These are phyloP conservation scores for Tor tambroides DNA, from an alignment of 2,113 vertebrate genomes.

Conservation along the genomic window DNA sequence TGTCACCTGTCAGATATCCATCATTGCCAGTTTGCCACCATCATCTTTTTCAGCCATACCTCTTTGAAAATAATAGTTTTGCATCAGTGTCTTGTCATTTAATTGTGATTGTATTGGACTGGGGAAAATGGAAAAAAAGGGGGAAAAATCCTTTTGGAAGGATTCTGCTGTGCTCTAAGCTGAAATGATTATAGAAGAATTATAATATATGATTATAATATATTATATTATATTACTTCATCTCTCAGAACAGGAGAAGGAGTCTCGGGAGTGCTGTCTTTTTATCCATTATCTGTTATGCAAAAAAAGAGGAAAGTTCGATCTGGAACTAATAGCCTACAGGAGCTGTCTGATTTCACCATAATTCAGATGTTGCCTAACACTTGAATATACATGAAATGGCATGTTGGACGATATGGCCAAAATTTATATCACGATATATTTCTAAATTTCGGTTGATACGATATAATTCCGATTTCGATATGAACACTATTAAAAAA, in stretches of 20 bases:
- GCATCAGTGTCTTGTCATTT: neutral
- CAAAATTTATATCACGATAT: no score
- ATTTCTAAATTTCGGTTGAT: no score
- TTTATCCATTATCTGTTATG: slow-evolving; percentile 14
- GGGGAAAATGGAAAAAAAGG: neutral
- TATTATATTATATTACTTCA: no score
- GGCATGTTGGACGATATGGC: no score
- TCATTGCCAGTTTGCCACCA: neutral
- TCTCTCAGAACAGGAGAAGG: slow-evolving; percentile 31
- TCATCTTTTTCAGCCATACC: neutral
- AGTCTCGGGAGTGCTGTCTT: slow-evolving; percentile 2
- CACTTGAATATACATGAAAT: neutral
- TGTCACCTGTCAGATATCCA: neutral
- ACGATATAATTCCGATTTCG: no score
- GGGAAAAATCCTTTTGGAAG: neutral
- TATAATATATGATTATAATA: no score
- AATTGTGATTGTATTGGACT: slow-evolving; percentile 6
- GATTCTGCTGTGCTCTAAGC: neutral
- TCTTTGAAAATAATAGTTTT: neutral
- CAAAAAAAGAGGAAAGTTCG: neutral
- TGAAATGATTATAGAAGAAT: slow-evolving; percentile 26
- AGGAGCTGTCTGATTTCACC: slow-evolving; percentile 25
- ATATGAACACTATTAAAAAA: no score
- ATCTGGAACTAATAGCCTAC: neutral
- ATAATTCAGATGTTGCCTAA: slow-evolving; percentile 27